Evolutionary conservation across 2,113 vertebrate genomes (phyloP).

Genomic region (Sceloporus tristichus): DNA sequence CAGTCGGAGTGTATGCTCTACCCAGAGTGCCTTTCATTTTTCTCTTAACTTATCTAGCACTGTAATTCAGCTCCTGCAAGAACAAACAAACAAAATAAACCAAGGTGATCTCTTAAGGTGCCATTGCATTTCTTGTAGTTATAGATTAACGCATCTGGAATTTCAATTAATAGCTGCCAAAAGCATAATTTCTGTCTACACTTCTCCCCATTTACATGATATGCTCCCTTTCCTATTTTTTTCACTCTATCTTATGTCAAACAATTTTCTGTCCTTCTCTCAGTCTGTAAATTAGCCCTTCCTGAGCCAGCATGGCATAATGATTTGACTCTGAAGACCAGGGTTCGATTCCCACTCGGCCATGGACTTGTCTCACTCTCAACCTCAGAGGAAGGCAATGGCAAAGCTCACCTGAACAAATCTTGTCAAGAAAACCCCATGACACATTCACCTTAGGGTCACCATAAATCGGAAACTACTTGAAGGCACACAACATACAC

Average conservation of each 20-base stretch:
- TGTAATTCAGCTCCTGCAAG: background rate
- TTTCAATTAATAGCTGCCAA: background rate
- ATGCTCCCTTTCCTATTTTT: background rate
- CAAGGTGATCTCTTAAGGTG: background rate
- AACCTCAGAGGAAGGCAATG: no score
- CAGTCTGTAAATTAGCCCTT: background rate
- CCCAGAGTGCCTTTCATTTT: background rate
- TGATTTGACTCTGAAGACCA: no score
- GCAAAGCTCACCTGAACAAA: no score
- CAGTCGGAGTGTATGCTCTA: background rate
- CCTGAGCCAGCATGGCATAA: background rate
- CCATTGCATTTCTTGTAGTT: background rate
- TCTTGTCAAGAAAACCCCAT: no score
- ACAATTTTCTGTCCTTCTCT: background rate
- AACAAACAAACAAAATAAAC: background rate
- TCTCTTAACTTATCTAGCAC: background rate
- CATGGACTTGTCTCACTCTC: no score
- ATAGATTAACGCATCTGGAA: conserved; percentile 4
- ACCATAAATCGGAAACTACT: no score
- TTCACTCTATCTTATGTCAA: background rate
- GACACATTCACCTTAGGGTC: no score
- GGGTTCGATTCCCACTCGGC: no score
- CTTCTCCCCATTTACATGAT: background rate
- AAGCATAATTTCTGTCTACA: background rate
- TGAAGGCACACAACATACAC: no score